phyloP scores from a whole-genome alignment of 2,797 vertebrate species.

The Brachymystax lenok region DNA sequence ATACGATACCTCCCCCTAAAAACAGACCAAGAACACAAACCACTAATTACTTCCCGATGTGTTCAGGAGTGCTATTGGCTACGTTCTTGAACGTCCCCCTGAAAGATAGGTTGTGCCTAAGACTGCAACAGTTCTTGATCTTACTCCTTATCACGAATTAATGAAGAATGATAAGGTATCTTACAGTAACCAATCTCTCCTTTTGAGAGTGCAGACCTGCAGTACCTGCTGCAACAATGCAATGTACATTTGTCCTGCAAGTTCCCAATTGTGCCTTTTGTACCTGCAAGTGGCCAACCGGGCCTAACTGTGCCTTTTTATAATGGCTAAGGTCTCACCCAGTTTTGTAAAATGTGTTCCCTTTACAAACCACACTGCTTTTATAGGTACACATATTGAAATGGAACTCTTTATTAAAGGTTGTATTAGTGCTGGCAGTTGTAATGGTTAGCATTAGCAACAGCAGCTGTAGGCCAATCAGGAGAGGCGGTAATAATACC shows the following conservation, averaged over 20 bases:
- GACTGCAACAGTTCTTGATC: not conserved
- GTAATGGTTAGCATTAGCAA: not conserved
- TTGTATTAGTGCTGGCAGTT: conserved; percentile 1
- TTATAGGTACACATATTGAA: conserved; percentile 5
- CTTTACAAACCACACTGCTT: conserved; percentile 13
- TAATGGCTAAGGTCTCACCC: not conserved
- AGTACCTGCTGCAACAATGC: not conserved
- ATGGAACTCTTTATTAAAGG: not conserved
- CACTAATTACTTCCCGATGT: conserved; percentile 44
- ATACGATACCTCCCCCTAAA: conserved; percentile 17
- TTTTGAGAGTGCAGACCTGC: not conserved
- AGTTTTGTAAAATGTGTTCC: not conserved
- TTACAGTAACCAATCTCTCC: too few species aligned
- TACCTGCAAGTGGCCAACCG: not conserved
- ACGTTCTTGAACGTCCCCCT: not conserved
- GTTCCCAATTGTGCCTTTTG: not conserved
- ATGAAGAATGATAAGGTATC: too few species aligned
- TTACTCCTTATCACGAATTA: not conserved
- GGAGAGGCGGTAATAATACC: not conserved
- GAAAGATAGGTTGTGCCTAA: conserved; percentile 9
- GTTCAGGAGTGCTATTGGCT: conserved; percentile 20
- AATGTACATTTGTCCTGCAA: not conserved
- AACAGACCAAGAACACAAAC: conserved; percentile 32
- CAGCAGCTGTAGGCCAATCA: not conserved
- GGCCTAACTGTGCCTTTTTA: not conserved